These are phyloP conservation scores for Nothocercus nigrocapillus DNA, from an alignment of 2,113 vertebrate genomes.

Conservation along the genomic window DNA sequence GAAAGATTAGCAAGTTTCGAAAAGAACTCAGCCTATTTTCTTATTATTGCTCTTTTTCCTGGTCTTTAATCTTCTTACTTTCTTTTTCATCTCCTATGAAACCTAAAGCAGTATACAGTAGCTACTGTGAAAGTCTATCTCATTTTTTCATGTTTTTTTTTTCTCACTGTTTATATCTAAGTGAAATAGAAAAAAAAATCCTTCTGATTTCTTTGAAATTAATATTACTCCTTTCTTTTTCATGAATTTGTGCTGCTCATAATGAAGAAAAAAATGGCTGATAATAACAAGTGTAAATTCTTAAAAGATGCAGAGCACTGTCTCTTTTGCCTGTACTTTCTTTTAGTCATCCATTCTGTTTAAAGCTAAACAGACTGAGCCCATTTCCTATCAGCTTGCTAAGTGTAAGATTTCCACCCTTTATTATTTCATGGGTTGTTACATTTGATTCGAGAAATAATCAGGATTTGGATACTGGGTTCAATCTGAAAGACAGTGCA, in stretches of 20 bases:
- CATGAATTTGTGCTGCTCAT: background rate
- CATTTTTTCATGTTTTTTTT: background rate
- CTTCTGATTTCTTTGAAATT: background rate
- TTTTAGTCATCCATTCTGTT: background rate
- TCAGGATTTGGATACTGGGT: background rate
- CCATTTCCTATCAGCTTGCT: background rate
- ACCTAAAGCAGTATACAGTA: background rate
- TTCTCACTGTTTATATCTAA: background rate
- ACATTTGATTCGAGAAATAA: background rate
- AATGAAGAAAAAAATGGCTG: background rate
- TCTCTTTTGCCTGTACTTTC: background rate
- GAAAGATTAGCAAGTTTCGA: background rate
- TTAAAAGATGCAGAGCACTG: background rate
- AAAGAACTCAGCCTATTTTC: background rate
- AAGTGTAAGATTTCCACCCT: background rate
- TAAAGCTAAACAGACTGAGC: background rate
- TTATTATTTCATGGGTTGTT: background rate
- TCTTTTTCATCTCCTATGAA: background rate
- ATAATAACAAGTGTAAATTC: background rate
- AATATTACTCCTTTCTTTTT: background rate
- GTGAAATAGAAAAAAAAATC: background rate
- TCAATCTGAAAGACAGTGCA: background rate
- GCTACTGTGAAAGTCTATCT: background rate
- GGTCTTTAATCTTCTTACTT: background rate
- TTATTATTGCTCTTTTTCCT: background rate